Percentiles rank a stretch among this genome's conserved stretches.
phyloP scores from a whole-genome alignment of 2,888 invertebrate genomes.

The Digitonthophagus gazella region DNA sequence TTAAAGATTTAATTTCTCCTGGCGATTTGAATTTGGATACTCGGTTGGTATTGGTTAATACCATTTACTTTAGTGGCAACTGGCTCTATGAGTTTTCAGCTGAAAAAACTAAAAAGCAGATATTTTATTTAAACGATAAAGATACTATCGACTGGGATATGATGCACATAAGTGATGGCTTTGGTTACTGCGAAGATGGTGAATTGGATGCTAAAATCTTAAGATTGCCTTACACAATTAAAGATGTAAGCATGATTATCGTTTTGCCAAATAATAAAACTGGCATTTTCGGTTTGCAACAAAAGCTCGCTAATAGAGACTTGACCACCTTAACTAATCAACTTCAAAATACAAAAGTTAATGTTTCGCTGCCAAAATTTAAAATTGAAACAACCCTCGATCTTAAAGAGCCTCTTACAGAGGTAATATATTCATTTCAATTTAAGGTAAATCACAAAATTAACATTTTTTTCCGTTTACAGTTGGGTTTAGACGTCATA shows the following conservation, averaged over 20 bases:
- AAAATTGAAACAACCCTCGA: conserved; percentile 74
- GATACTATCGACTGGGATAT: conserved; percentile 66
- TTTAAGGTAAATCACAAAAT: not conserved
- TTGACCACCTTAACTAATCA: conserved; percentile 54
- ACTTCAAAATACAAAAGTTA: conserved; percentile 58
- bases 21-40: conserved; percentile 58
- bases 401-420: conserved; percentile 59
- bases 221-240: conserved; percentile 69
- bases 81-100: conserved; percentile 70
- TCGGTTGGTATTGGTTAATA: conserved; percentile 75
- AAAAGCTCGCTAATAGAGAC: conserved; percentile 58
- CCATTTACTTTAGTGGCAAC: conserved; percentile 80
- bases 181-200: conserved; percentile 53
- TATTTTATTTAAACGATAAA: conserved; percentile 61
- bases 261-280: conserved; percentile 68
- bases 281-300: conserved; percentile 63
- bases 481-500: conserved; percentile 71
- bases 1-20: conserved; percentile 69
- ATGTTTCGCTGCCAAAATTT: conserved; percentile 75
- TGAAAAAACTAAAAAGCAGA: conserved; percentile 56
- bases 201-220: conserved; percentile 62
- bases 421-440: conserved; percentile 56
- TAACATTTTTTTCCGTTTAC: conserved; percentile 36
- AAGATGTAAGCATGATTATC: conserved; percentile 70
- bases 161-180: conserved; percentile 64